Evolutionary conservation across 2,113 vertebrate genomes (phyloP).

Genomic region (Ahaetulla prasina): DNA sequence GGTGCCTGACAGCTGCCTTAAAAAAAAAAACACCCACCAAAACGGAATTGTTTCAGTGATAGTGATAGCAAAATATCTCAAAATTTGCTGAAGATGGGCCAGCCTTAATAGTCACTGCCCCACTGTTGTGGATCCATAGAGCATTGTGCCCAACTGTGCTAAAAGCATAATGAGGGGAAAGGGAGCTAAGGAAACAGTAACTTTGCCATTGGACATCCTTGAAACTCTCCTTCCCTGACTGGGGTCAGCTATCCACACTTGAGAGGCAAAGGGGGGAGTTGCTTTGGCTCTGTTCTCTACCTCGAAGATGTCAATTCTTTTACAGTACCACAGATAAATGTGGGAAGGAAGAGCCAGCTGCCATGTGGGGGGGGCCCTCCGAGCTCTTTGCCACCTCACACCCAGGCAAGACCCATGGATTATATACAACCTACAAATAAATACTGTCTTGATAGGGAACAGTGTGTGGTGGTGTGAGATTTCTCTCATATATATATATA

Average conservation of each 20-base stretch:
- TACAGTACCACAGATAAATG: not conserved
- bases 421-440: conserved; percentile 92
- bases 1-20: no score
- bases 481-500: conserved; percentile 51
- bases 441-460: conserved; percentile 71
- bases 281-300: not conserved
- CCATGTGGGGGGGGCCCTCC: fast-evolving
- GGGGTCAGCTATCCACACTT: not conserved
- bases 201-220: not conserved
- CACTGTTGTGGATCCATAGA: not conserved
- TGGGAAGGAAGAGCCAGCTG: fast-evolving
- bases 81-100: not conserved
- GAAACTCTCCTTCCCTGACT: not conserved
- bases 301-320: not conserved
- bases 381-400: not conserved
- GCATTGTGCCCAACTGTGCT: not conserved
- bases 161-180: not conserved
- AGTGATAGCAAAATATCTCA: no score
- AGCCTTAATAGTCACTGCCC: not conserved
- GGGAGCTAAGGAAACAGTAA: not conserved
- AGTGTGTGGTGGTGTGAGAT: conserved; percentile 3
- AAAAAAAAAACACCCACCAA: not conserved
- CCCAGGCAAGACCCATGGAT: conserved; percentile 49
- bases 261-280: not conserved
- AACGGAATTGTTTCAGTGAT: not conserved